Base-by-base conservation (phyloP, 2,888 invertebrate genomes). In the Ophraella communa region DNA sequence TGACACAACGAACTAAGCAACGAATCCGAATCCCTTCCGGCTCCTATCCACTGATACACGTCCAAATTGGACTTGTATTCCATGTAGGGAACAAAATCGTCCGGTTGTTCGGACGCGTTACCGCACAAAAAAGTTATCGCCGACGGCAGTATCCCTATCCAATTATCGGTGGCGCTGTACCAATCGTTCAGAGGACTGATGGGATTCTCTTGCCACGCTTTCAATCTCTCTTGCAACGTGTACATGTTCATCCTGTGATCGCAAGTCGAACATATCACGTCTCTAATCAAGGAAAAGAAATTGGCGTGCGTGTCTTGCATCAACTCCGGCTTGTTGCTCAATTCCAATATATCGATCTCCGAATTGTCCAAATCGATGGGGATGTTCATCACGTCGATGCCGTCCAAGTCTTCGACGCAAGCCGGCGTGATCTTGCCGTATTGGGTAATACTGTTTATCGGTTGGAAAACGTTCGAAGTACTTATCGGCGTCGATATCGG, bases 11-110 rank as follows among this genome's bases (percentile, higher is more conserved):
- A 87, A 4, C 87, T 84, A 11, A 96, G 83, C 42, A 92, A 87
- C 3, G 89, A 86, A 80, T 96, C 96, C 2, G 93, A 91, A 80
- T 97, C 96, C 4, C 96, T 86, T 0, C 96, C 96, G 4, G 94
- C 94, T 1, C 96, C 96, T 66, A 96, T 96, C 97, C 97, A 97
- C 76, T 93, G 92, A 81, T 93, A 94, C 75, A 88, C 85, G 78
- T 90, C 88, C 66, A 89, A 81, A 65, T 87, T 86, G 1, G 87
- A 84, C 79, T 95, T 93, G 83, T 90, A 93, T 80, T 95, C 95
- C 75, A 95, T 86, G 76, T 92, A 94, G 2, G 95, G 95, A 30
- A 95, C 93, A 84, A 93, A 95, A 77, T 94, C 94, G 30, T 93
- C 91, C 0, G 94, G 91, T 76, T 91, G 89, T 55, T 89, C 88